Evolutionary conservation across 2,797 vertebrate genomes (phyloP).

Genomic region (Loris lydekkerianus): DNA sequence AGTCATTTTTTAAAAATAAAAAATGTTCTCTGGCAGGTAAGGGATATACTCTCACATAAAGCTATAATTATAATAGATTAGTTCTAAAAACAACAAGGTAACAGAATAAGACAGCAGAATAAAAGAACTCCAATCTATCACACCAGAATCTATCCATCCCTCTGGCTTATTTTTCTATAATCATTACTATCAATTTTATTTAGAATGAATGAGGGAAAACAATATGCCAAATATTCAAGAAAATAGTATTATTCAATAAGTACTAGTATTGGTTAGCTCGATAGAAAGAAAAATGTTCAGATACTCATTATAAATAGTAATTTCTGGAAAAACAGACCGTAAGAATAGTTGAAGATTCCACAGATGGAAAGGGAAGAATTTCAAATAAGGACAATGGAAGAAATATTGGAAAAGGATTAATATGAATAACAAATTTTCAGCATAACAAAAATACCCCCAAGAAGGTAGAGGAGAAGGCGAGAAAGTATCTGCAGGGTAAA

Average conservation of each 20-base stretch:
- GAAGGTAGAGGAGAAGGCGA: not conserved
- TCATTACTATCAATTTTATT: not conserved
- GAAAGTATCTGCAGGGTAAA: not conserved
- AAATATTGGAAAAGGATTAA: not conserved
- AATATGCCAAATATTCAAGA: not conserved
- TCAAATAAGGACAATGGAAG: not conserved
- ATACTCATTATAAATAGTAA: not conserved
- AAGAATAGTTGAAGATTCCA: not conserved
- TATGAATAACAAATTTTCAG: not conserved
- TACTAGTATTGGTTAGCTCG: not conserved
- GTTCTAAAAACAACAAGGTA: slow-evolving; percentile 9
- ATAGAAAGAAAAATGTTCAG: not conserved
- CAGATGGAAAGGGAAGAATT: not conserved
- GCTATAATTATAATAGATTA: not conserved
- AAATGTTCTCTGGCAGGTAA: not conserved
- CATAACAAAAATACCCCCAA: not conserved
- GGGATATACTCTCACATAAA: not conserved
- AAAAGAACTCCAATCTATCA: not conserved
- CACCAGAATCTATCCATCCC: not conserved
- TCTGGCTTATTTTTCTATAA: not conserved
- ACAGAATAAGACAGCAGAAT: not conserved
- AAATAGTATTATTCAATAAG: slow-evolving; percentile 7
- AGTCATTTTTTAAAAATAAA: not conserved
- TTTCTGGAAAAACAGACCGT: not conserved
- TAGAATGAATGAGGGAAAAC: not conserved